These are phyloP conservation scores for Schizopygopsis malacanthus DNA, from an alignment of 2,797 vertebrate genomes.

Conservation along the genomic window DNA sequence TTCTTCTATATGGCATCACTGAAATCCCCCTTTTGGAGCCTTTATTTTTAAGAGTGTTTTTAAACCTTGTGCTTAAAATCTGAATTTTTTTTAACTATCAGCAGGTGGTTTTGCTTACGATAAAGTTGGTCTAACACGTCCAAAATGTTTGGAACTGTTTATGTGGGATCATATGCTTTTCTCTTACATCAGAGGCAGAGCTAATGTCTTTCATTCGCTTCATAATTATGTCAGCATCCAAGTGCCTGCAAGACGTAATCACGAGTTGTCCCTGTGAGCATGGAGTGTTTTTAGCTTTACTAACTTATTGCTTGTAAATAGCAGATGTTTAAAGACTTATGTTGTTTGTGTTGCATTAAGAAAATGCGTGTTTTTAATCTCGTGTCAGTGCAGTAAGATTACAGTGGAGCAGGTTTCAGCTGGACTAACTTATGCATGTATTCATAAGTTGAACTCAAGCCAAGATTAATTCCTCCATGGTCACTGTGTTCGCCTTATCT, in stretches of 20 bases:
- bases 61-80: conserved; percentile 15
- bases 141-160: conserved; percentile 60
- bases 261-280: conserved; percentile 33
- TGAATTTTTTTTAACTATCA: conserved; percentile 13
- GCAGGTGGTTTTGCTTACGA: conserved; percentile 43
- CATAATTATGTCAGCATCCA: conserved; percentile 56
- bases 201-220: conserved; percentile 56
- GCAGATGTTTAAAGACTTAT: conserved; percentile 45
- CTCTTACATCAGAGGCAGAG: conserved; percentile 56
- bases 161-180: conserved; percentile 46
- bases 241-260: conserved; percentile 42
- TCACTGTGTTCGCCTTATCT: conserved; percentile 18
- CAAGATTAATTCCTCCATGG: conserved; percentile 24
- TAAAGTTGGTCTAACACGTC: conserved; percentile 54
- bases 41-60: neutral
- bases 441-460: neutral
- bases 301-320: conserved; percentile 54
- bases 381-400: conserved; percentile 2
- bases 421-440: conserved; percentile 10
- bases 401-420: neutral
- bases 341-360: conserved; percentile 40
- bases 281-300: conserved; percentile 48
- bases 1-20: neutral
- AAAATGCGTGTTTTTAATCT: conserved; percentile 19
- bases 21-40: neutral